Base-by-base conservation (phyloP, 2,888 invertebrate species). In the Watsonalla binaria region DNA sequence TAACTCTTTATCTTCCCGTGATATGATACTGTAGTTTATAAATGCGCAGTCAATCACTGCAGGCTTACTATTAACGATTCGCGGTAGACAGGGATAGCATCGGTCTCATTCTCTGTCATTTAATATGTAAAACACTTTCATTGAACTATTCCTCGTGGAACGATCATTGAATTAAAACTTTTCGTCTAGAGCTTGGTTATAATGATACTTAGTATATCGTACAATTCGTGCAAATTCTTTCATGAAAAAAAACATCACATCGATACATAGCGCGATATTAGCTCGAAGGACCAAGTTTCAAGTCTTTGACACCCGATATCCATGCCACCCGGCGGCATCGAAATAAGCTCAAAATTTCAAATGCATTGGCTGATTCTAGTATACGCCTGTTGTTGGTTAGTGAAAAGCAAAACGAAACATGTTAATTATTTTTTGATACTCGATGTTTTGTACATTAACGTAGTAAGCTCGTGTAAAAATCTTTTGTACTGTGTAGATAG, bases 401-500 rank as follows among this genome's bases (percentile, higher is more conserved):
- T 90, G 90, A 90, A 75, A 85, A 84, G 77, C 84, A 85, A 86
- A 86, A 84, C 76, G 78, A 76, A 82, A 82, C 78, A 78, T 85
- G 87, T 89, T 87, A 85, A 86, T 87, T 87, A 90, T 90, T 90
- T 90, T 90, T 90, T 90, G 90, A 90, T 90, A 90, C 81, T 90
- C 85, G 86, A 88, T 82, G 83, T 90, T 90, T 90, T 90, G 86
- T 90, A 90, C 85, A 89, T 78, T 83, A 82, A 79, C 67, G 84
- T 85, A 83, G 87, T 84, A 80, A 54, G 70, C 77, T 75, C 24
- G 24, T 68, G 73, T 77, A 82, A 80, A 81, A 82, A 84, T 78
- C 74, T 84, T 83, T 85, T 82, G 80, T 83, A 84, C 77, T 76
- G 80, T 79, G 79, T 88, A 84, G 76, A 71, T 83, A 84, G 75